Percentiles rank a stretch among this genome's conserved stretches.
Conservation (phyloP, 2,888 invertebrate genomes). For the Bugula neritina region DNA sequence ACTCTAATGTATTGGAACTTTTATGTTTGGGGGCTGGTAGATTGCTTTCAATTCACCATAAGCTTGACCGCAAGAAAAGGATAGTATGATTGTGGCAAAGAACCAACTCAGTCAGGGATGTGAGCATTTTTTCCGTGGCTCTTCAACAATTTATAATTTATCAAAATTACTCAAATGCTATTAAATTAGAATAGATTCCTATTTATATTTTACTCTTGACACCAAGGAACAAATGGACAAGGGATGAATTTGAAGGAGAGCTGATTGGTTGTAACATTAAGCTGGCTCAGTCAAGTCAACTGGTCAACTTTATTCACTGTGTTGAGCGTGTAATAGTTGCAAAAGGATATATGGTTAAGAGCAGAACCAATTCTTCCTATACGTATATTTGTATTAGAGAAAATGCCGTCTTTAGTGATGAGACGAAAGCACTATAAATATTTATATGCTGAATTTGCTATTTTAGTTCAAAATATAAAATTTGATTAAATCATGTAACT, state of each 20-base stretch:
- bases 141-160: too few relatives aligned
- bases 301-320: background rate
- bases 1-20: too few relatives aligned
- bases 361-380: background rate
- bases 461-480: too few relatives aligned
- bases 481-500: too few relatives aligned
- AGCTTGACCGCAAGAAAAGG: too few relatives aligned
- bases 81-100: too few relatives aligned
- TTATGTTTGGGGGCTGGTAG: too few relatives aligned
- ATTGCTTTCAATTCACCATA: too few relatives aligned
- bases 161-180: too few relatives aligned
- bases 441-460: too few relatives aligned
- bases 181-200: background rate
- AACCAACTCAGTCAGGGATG: too few relatives aligned
- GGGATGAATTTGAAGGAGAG: background rate
- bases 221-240: background rate
- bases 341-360: background rate
- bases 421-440: background rate
- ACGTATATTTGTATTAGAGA: background rate
- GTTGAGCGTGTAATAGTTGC: background rate
- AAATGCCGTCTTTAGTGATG: background rate
- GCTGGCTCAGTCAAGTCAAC: background rate
- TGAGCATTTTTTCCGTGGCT: too few relatives aligned
- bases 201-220: background rate
- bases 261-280: background rate